A percentile compares a stretch with the other conserved stretches of the same genome.
phyloP scores from a whole-genome alignment of 1,140 invertebrate species.

The Diorhabda carinulata region DNA sequence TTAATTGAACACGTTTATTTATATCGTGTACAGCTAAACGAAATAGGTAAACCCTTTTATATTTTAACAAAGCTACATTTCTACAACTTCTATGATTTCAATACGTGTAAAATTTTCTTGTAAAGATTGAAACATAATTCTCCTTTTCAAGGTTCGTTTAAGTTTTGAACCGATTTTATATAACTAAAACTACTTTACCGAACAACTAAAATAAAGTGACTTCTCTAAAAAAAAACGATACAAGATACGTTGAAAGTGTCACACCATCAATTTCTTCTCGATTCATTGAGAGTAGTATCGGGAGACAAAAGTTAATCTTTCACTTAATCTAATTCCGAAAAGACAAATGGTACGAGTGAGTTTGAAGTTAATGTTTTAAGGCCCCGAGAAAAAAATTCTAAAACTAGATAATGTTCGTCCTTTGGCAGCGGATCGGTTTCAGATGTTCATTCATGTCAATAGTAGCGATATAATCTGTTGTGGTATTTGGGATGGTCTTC shows the following conservation, averaged over 20 bases:
- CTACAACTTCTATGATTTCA: too few relatives aligned
- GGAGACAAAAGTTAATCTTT: background rate
- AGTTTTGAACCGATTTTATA: background rate
- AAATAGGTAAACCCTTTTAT: background rate
- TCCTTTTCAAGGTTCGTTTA: background rate
- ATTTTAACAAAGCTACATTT: too few relatives aligned
- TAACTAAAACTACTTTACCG: background rate
- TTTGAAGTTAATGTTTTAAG: background rate
- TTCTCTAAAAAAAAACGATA: background rate
- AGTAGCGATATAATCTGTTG: conserved; percentile 13
- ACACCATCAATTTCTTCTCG: background rate
- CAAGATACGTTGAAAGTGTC: background rate
- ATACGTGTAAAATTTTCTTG: background rate
- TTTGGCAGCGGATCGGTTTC: conserved; percentile 11
- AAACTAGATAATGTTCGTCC: conserved; percentile 11
- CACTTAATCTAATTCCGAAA: background rate
- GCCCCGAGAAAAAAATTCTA: conserved; percentile 5
- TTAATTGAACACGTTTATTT: conserved; percentile 14
- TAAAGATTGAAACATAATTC: background rate
- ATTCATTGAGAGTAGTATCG: background rate
- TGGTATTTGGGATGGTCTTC: conserved; percentile 13
- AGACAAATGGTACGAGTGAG: conserved; percentile 9
- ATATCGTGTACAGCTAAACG: conserved; percentile 6
- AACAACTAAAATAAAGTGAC: background rate
- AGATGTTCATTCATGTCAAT: conserved; percentile 17